A percentile compares a stretch with the other conserved stretches of the same genome.
Evolutionary conservation across 2,797 vertebrate genomes (phyloP).

Genomic region (Hypotaenidia philippensis): DNA sequence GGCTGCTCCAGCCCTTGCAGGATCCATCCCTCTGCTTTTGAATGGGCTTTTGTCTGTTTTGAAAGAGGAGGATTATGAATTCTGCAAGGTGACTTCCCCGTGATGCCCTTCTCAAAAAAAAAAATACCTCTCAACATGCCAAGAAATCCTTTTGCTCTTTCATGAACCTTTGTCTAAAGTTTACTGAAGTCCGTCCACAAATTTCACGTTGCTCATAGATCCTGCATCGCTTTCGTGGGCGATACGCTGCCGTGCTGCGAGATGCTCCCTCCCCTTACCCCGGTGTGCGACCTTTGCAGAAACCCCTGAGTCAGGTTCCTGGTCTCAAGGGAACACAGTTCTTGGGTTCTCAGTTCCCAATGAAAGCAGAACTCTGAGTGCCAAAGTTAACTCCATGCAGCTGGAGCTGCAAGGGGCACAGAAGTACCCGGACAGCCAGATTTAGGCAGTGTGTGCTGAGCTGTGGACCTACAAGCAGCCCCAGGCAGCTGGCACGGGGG

Average conservation of each 20-base stretch:
- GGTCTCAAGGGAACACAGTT: not conserved
- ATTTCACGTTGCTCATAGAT: not conserved
- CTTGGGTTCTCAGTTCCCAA: not conserved
- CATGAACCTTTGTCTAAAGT: not conserved
- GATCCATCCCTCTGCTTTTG: not conserved
- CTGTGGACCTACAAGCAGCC: not conserved
- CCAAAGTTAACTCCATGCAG: not conserved
- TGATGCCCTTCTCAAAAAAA: not conserved
- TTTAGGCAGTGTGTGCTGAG: accelerated
- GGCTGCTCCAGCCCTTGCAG: not conserved
- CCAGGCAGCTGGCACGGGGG: accelerated
- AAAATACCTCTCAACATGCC: not conserved
- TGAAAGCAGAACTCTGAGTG: not conserved
- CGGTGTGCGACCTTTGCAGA: not conserved
- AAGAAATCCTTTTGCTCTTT: not conserved
- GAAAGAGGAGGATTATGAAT: not conserved
- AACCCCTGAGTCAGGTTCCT: not conserved
- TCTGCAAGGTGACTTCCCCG: not conserved
- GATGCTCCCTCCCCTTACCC: not conserved
- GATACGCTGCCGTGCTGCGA: not conserved
- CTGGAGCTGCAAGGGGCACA: not conserved
- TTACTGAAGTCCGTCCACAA: not conserved
- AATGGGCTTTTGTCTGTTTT: not conserved
- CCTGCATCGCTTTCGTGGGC: not conserved
- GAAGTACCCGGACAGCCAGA: accelerated